A percentile compares a stretch with the other conserved stretches of the same genome.
Evolutionary conservation across 2,797 vertebrate genomes (phyloP).

Genomic region (Phoeniculus purpureus): DNA sequence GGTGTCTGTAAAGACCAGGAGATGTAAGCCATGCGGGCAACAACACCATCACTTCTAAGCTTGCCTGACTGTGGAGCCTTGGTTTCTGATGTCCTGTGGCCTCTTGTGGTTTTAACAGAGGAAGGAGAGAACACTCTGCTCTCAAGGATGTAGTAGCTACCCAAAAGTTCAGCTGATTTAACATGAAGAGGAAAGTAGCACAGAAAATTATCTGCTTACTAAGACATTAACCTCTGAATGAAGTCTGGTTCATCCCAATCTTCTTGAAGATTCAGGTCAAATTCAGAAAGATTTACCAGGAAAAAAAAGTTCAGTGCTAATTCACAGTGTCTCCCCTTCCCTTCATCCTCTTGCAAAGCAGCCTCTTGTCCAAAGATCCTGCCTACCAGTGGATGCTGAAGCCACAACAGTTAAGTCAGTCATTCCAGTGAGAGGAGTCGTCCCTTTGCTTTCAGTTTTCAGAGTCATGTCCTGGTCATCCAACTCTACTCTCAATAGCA

Average conservation of each 20-base stretch:
- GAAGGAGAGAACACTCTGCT: background rate
- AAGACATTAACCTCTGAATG: background rate
- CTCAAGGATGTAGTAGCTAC: background rate
- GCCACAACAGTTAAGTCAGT: accelerated
- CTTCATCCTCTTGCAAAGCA: background rate
- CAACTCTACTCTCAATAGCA: background rate
- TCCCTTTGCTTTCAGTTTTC: background rate
- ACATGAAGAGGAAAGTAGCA: background rate
- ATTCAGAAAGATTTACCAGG: background rate
- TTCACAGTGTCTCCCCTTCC: background rate
- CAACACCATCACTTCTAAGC: background rate
- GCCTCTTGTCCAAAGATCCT: background rate
- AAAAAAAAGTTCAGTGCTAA: background rate
- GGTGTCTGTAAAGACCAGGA: background rate
- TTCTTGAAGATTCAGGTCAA: background rate
- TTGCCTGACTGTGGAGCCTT: background rate
- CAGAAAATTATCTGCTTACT: background rate
- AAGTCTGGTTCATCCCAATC: background rate
- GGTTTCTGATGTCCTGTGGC: background rate
- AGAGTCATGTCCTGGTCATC: background rate
- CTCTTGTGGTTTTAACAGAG: background rate
- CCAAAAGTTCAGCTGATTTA: background rate
- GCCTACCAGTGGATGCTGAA: background rate
- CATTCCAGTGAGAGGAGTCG: background rate
- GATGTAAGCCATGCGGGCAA: background rate